A percentile compares a stretch with the other conserved stretches of the same genome.
These are phyloP conservation scores for Drosophila grimshawi DNA, from an alignment of 1,140 invertebrate genomes.

Conservation along the genomic window DNA sequence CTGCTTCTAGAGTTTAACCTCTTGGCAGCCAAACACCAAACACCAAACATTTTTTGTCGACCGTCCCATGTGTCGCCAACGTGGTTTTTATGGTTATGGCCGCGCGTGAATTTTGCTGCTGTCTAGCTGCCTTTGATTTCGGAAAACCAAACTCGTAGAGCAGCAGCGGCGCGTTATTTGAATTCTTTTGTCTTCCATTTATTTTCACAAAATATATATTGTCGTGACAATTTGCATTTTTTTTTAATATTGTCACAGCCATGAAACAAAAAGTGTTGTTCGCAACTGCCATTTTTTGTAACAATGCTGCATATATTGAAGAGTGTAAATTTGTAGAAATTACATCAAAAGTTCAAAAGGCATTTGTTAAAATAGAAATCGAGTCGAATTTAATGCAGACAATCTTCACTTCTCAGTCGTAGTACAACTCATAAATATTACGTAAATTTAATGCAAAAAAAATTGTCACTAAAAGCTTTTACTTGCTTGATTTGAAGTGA, in stretches of 20 bases:
- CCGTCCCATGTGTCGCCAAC: constrained; percentile 77
- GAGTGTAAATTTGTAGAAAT: not conserved
- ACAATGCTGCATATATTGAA: constrained; percentile 1
- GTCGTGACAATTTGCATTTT: constrained; percentile 71
- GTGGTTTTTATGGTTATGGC: constrained; percentile 81
- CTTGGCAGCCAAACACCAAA: constrained; percentile 50
- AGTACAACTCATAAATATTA: too few species aligned
- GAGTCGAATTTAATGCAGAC: too few species aligned
- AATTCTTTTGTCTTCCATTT: constrained; percentile 48
- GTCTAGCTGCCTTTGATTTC: constrained; percentile 70
- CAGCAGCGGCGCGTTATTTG: constrained; percentile 56
- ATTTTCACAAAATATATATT: constrained; percentile 47
- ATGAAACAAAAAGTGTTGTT: constrained; percentile 38
- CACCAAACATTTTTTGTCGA: constrained; percentile 39
- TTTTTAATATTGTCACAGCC: constrained; percentile 37
- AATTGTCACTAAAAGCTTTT: not conserved
- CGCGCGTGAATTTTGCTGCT: constrained; percentile 56
- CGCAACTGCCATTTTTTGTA: not conserved
- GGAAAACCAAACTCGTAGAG: constrained; percentile 31
- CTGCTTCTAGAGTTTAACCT: constrained; percentile 73
- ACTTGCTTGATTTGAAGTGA: constrained; percentile 12
- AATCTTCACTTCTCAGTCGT: too few species aligned
- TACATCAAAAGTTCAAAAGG: not conserved
- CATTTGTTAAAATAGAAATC: too few species aligned
- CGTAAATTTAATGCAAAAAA: too few species aligned